Conservation (phyloP, 1,140 invertebrate genomes). For the Gonioctena quinquepunctata region DNA sequence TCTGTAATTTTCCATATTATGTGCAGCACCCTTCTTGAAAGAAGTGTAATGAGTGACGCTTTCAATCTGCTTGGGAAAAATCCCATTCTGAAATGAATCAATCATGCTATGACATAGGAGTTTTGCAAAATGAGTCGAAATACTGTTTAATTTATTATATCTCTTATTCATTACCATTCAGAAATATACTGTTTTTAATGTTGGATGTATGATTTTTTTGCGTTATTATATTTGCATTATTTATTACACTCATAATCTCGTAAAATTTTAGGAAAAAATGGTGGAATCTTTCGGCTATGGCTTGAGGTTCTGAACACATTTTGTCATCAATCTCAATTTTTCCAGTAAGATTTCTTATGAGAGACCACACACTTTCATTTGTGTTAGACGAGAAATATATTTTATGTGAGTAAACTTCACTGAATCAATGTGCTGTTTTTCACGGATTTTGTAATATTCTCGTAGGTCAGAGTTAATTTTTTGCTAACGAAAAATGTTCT, state of each 20-base stretch:
- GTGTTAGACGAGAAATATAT: background rate
- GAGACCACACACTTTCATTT: background rate
- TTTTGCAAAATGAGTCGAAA: background rate
- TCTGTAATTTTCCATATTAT: too few relatives aligned
- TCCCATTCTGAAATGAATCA: background rate
- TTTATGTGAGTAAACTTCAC: background rate
- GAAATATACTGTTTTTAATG: background rate
- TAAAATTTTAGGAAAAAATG: background rate
- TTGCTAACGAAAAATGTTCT: background rate
- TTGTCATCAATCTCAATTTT: background rate
- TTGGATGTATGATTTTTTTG: background rate
- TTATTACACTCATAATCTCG: background rate
- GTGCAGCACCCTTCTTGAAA: background rate
- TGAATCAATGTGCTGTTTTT: too few relatives aligned
- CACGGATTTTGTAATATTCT: too few relatives aligned
- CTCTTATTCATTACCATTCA: background rate
- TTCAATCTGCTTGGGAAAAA: background rate
- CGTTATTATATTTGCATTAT: background rate
- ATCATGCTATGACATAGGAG: background rate
- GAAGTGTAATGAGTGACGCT: background rate
- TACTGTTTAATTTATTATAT: background rate
- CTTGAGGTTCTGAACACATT: background rate
- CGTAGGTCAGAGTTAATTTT: background rate
- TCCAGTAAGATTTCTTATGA: background rate
- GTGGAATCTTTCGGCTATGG: background rate